Evolutionary conservation across 2,888 invertebrate species (phyloP).

Genomic region (Phyto melanocephala): DNA sequence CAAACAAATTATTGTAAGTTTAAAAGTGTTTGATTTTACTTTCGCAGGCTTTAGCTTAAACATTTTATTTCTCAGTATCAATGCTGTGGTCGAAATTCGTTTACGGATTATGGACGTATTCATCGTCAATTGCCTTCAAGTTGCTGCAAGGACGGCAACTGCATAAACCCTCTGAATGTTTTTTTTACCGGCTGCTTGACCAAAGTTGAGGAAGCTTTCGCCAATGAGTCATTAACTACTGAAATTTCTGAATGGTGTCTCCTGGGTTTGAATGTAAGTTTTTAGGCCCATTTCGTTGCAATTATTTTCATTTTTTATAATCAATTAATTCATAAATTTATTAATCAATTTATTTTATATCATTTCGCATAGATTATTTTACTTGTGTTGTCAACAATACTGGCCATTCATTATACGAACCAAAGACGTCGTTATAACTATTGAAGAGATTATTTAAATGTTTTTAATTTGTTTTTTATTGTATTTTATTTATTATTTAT

Average conservation of each 20-base stretch:
- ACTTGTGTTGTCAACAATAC: slow-evolving; percentile 69
- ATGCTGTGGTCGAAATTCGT: slow-evolving; percentile 75
- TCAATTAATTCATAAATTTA: neutral
- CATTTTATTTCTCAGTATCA: slow-evolving; percentile 66
- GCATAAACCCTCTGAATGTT: slow-evolving; percentile 72
- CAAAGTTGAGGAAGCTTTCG: slow-evolving; percentile 70
- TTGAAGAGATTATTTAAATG: slow-evolving; percentile 61
- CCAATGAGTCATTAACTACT: slow-evolving; percentile 69
- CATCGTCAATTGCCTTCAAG: slow-evolving; percentile 69
- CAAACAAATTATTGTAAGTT: slow-evolving; percentile 70
- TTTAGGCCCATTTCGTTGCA: no score
- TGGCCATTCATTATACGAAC: slow-evolving; percentile 74
- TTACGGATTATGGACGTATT: slow-evolving; percentile 70
- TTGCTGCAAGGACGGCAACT: slow-evolving; percentile 73
- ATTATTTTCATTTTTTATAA: neutral
- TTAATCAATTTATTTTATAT: neutral
- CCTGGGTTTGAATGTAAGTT: slow-evolving; percentile 72
- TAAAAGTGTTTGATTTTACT: neutral
- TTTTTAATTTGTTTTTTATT: slow-evolving; percentile 18
- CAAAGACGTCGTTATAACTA: slow-evolving; percentile 73
- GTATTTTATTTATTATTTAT: slow-evolving; percentile 8
- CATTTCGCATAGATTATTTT: slow-evolving; percentile 68
- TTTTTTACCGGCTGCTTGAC: slow-evolving; percentile 70
- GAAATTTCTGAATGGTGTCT: slow-evolving; percentile 71
- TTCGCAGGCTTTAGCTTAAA: neutral